phyloP scores from a whole-genome alignment of 2,113 vertebrate species.

The Hymenochirus boettgeri region DNA sequence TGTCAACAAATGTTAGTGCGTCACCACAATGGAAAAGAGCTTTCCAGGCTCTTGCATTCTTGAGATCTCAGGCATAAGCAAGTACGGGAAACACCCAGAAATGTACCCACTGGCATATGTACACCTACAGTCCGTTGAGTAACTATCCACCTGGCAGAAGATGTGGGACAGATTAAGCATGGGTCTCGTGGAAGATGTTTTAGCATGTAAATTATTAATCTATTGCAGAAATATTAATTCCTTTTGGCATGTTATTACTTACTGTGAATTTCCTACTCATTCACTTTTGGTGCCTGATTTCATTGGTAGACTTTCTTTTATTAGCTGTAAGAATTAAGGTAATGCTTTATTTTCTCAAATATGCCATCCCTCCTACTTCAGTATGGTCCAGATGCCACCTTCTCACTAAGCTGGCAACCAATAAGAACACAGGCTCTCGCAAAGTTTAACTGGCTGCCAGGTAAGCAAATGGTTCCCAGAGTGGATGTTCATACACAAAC shows the following conservation, averaged over 20 bases:
- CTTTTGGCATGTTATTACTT: background rate
- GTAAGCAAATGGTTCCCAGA: too few relatives aligned
- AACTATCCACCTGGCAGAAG: background rate
- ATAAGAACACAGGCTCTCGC: too few relatives aligned
- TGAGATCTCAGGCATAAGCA: background rate
- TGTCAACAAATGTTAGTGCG: slow-evolving; percentile 14
- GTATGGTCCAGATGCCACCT: too few relatives aligned
- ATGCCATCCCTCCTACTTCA: too few relatives aligned
- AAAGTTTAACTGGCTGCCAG: too few relatives aligned
- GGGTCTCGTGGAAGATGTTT: background rate
- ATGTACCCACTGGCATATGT: background rate
- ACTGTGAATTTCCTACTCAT: too few relatives aligned
- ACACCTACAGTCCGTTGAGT: slow-evolving; percentile 15
- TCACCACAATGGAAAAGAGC: slow-evolving; percentile 6
- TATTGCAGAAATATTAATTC: background rate
- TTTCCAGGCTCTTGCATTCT: slow-evolving; percentile 15
- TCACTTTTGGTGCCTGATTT: too few relatives aligned
- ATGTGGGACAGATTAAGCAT: background rate
- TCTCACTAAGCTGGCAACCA: background rate
- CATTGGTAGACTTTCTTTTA: too few relatives aligned
- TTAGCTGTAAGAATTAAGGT: too few relatives aligned
- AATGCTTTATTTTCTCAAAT: too few relatives aligned
- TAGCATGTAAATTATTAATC: slow-evolving; percentile 5
- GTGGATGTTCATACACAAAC: too few relatives aligned
- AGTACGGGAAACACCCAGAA: slow-evolving; percentile 24